Evolutionary conservation across 2,113 vertebrate species (phyloP).

Genomic region (Corythornis vintsioides): DNA sequence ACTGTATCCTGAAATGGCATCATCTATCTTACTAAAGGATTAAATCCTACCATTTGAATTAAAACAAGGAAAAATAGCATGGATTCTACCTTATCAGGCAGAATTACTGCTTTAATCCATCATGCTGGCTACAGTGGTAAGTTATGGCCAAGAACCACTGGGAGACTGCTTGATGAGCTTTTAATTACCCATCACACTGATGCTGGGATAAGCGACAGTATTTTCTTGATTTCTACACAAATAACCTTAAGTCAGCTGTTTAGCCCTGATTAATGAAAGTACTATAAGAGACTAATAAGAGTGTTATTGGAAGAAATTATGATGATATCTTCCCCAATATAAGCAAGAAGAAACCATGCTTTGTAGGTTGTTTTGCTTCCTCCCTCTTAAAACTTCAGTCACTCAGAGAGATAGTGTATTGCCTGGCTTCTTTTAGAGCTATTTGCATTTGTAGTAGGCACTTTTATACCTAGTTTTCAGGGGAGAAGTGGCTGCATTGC

Average conservation of each 20-base stretch:
- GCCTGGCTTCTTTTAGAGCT: not conserved
- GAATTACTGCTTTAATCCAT: conserved; percentile 26
- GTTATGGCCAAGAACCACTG: not conserved
- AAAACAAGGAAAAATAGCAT: not conserved
- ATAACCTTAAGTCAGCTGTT: not conserved
- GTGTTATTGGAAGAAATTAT: not conserved
- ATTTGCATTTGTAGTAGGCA: not conserved
- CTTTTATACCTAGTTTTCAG: not conserved
- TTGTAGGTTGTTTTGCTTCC: not conserved
- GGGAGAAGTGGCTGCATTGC: not conserved
- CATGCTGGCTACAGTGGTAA: not conserved
- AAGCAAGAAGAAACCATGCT: not conserved
- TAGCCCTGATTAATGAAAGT: not conserved
- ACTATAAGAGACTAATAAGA: not conserved
- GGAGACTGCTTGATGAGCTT: not conserved
- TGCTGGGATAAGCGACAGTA: not conserved
- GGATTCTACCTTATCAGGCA: not conserved
- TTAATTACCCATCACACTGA: conserved; percentile 1
- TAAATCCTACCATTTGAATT: not conserved
- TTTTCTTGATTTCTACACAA: conserved; percentile 8
- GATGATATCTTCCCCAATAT: not conserved
- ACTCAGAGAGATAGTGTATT: not conserved
- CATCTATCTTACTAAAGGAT: not conserved
- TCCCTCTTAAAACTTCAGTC: not conserved
- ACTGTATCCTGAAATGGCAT: not conserved